phyloP scores from a whole-genome alignment of 2,797 vertebrate genomes.

The Myiotriccus ornatus region DNA sequence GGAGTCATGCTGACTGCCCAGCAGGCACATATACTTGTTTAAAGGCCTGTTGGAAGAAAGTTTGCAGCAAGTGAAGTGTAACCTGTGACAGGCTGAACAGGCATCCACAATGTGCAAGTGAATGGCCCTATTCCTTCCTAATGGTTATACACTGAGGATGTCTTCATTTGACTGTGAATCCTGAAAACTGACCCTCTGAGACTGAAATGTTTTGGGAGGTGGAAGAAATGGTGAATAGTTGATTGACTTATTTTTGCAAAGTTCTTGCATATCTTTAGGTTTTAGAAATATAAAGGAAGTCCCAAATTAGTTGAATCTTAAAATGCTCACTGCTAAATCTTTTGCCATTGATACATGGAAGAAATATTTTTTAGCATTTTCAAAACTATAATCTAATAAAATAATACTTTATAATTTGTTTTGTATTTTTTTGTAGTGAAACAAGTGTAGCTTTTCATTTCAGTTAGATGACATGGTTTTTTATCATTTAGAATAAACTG shows the following conservation, averaged over 20 bases:
- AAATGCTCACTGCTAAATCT: conserved; percentile 16
- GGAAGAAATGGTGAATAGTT: background rate
- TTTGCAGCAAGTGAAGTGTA: background rate
- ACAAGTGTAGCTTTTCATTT: conserved; percentile 20
- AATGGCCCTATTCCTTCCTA: background rate
- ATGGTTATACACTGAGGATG: background rate
- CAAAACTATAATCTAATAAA: conserved; percentile 20
- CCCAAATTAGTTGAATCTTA: background rate
- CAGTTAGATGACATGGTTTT: background rate
- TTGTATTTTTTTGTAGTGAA: conserved; percentile 29
- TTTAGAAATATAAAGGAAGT: background rate
- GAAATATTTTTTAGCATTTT: conserved; percentile 12
- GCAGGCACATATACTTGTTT: accelerated
- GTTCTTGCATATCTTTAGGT: background rate
- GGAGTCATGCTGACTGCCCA: background rate
- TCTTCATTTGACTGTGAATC: background rate
- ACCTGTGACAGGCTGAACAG: background rate
- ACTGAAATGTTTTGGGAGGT: background rate
- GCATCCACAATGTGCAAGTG: accelerated
- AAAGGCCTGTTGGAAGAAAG: background rate
- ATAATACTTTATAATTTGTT: background rate
- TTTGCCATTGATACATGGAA: background rate
- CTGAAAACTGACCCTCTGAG: background rate
- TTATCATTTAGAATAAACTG: background rate
- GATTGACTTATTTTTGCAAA: background rate